Base-by-base conservation (phyloP, 2,797 vertebrate genomes). In the Oreochromis grahami region DNA sequence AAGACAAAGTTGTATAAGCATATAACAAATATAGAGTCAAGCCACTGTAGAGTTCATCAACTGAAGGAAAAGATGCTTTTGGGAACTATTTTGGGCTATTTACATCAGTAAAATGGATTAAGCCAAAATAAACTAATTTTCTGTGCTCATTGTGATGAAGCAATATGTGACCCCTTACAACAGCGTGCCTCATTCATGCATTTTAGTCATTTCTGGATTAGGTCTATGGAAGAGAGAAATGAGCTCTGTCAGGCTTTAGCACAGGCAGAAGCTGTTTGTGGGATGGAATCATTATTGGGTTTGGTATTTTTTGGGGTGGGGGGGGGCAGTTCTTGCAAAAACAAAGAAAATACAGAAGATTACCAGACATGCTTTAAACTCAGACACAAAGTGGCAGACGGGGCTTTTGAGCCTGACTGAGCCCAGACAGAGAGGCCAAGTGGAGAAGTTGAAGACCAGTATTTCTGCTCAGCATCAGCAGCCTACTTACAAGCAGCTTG, bases 381-480 rank as follows among this genome's bases (percentile, higher is more conserved):
- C 8, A 70, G 65, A 84, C 55, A 86, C 70, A 79, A 80, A 80
- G 50, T 58, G 60, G 52, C 76, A 76, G 48, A 56, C 21, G 3
- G 76, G 84, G 68, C 80, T 84, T 86, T 85, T 80, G 82, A 79
- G 74, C 41, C 81, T 89, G 85, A 90, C 86, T 89, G 80, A 90
- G 84, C 78, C 56, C 89, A 93, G 93, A 81, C 89, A 56, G 78
- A 85, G 89, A 90, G 91, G 87, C 91, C 90, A 89, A 93, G 87
- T 90, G 83, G 85, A 87, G 86, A 87, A 83, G 90, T 86, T 34
- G 88, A 88, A 86, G 84, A 86, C 82, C 84, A 87, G 88, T 87
- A 89, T 78, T 82, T 55, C 94, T 95, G 94, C 84, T 92, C 90
- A 95, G 91, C 90, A 92, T 94, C 94, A 95, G 89, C 77, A 85